Evolutionary conservation across 64 coral and sea anemone genomes (phyloP), one percentile per base, ranked within the genome.

Genomic region (Dendrophyllia cribrosa): DNA sequence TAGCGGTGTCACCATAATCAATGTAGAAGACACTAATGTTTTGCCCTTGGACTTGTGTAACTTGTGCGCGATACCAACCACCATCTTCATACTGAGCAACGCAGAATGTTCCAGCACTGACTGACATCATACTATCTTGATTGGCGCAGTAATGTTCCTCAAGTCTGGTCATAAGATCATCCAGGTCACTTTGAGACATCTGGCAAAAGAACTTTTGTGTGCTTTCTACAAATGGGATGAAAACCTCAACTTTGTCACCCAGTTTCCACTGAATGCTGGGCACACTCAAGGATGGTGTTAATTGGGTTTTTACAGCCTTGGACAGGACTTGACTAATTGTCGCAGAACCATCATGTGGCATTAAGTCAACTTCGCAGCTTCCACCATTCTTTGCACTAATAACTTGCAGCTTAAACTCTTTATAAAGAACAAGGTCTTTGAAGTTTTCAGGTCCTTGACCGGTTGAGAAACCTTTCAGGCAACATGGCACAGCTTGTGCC

Each of bases 171-270:
- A 98, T 98, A 46, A 98, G 83, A 43, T 91, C 74, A 58, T 91
- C 88, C 20, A 98, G 81, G 17, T 91, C 51, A 51, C 59, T 51
- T 13, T 92, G 88, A 68, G 86, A 96, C 3, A 94, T 16, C 58
- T 96, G 94, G 49, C 93, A 96, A 58, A 91, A 98, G 75, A 98
- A 98, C 19, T 85, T 79, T 7, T 94, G 88, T 52, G 93, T 76
- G 45, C 58, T 93, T 10, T 93, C 84, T n/a, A 62, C 88, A 71
- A 85, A 89, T 77, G 97, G 82, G 26, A 98, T 61, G 3, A 98
- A 59, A 59, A 95, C 77, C 47, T 89, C 63, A 51, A 96, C 87
- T 46, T 66, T 68, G 22, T 87, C 90, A 34, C 91, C 94, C 43
- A 81, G 94, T 49, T 74, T 88, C 23, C 66, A 62, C 86, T 88